These are phyloP conservation scores for Drosophila gaucha DNA, from an alignment of 2,888 invertebrate species.

Conservation along the genomic window DNA sequence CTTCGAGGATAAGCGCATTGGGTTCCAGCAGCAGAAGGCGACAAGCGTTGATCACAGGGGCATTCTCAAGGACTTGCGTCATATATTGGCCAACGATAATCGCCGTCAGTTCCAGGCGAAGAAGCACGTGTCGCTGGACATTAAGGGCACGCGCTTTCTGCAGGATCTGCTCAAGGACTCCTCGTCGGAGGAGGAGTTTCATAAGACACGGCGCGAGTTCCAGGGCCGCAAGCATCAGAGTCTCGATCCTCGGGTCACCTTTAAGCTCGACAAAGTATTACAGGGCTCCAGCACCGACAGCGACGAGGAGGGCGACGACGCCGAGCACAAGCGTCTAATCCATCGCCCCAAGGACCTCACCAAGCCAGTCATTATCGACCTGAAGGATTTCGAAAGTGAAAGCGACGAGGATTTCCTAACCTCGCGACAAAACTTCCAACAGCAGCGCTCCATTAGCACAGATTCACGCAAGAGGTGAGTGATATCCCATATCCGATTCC, in stretches of 20 bases:
- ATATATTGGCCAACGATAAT: constrained; percentile 83
- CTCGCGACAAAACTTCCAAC: constrained; percentile 87
- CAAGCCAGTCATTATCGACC: constrained; percentile 84
- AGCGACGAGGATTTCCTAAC: constrained; percentile 86
- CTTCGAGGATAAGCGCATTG: constrained; percentile 83
- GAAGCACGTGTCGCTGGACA: constrained; percentile 84
- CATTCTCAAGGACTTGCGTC: constrained; percentile 84
- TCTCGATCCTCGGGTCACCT: constrained; percentile 84
- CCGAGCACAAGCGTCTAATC: constrained; percentile 83
- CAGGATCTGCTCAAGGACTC: constrained; percentile 84
- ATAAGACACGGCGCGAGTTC: constrained; percentile 83
- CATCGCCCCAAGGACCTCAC: constrained; percentile 84
- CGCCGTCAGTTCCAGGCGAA: constrained; percentile 84
- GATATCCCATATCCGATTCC: not conserved
- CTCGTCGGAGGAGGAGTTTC: constrained; percentile 84
- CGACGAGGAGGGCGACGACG: constrained; percentile 83
- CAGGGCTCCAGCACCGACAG: constrained; percentile 83
- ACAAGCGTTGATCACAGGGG: constrained; percentile 85
- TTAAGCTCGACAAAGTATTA: constrained; percentile 84
- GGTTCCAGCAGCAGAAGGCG: constrained; percentile 84
- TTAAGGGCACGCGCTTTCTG: constrained; percentile 84
- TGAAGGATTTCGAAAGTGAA: constrained; percentile 84
- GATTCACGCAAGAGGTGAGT: constrained; percentile 87
- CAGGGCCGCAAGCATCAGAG: constrained; percentile 85
- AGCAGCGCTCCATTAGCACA: constrained; percentile 87